phyloP scores from a whole-genome alignment of 2,797 vertebrate genomes.

The Macrochelys suwanniensis region DNA sequence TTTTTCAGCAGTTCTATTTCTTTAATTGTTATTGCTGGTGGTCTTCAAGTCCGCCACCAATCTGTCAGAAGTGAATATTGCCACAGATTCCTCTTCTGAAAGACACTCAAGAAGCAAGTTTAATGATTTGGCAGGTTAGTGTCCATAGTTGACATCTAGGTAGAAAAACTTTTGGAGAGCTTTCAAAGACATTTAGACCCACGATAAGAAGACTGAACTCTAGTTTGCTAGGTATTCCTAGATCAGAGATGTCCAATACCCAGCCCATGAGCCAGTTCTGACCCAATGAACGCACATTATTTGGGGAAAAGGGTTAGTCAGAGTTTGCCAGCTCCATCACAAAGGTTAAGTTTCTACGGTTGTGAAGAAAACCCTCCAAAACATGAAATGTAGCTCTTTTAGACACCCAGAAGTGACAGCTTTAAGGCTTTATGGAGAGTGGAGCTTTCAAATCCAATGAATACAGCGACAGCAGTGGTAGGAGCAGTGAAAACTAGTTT shows the following conservation, averaged over 20 bases:
- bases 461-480: neutral
- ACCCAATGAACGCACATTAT: constrained; percentile 28
- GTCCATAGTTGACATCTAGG: neutral
- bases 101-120: rapidly evolving
- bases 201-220: constrained; percentile 35
- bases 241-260: constrained; percentile 33
- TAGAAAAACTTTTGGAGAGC: neutral
- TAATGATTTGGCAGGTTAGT: neutral
- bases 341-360: neutral
- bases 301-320: too few relatives aligned
- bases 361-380: constrained; percentile 29
- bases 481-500: neutral
- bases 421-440: neutral
- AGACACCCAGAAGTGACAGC: neutral
- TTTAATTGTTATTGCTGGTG: neutral
- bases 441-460: neutral
- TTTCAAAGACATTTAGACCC: neutral
- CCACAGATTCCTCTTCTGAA: neutral
- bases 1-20: neutral
- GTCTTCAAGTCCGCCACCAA: neutral
- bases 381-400: constrained; percentile 23
- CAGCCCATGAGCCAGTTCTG: constrained; percentile 31
- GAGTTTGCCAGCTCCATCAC: constrained; percentile 38
- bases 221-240: neutral
- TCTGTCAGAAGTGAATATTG: neutral